Evolutionary conservation across 2,888 invertebrate species (phyloP).

Genomic region (Orchesellides sinensis): DNA sequence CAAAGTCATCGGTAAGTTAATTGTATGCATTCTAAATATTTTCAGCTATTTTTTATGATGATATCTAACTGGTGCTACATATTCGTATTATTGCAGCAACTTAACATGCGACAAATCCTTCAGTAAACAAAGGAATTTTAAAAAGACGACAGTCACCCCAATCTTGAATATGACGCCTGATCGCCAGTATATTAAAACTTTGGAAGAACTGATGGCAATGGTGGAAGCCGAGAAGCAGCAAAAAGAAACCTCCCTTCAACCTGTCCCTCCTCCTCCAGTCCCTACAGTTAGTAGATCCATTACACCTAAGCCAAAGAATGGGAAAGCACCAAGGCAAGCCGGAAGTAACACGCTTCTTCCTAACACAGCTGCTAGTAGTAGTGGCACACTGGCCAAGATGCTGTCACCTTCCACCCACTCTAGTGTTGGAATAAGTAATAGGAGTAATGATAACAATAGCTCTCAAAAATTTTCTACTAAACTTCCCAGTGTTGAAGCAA

Average conservation of each 20-base stretch:
- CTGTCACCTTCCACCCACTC: conserved; percentile 68
- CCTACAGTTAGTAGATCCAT: conserved; percentile 13
- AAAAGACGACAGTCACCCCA: neutral
- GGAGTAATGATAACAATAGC: conserved; percentile 28
- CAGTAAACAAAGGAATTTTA: neutral
- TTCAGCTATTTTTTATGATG: neutral
- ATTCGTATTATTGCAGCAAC: conserved; percentile 13
- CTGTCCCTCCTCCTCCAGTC: conserved; percentile 24
- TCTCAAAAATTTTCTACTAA: conserved; percentile 46
- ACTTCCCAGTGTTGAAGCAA: conserved; percentile 54
- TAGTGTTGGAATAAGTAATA: conserved; percentile 29
- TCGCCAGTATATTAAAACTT: conserved; percentile 24
- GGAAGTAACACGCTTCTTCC: conserved; percentile 35
- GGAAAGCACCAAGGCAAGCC: conserved; percentile 33
- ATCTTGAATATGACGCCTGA: conserved; percentile 19
- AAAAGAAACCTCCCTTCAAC: conserved; percentile 36
- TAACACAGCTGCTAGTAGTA: conserved; percentile 49
- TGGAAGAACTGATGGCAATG: conserved; percentile 31
- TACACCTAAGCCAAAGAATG: conserved; percentile 47
- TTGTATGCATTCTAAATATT: neutral
- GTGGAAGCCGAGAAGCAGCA: conserved; percentile 34
- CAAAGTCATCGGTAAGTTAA: conserved; percentile 53
- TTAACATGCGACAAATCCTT: conserved; percentile 21
- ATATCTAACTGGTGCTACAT: neutral
- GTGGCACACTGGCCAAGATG: conserved; percentile 71